Base-by-base conservation (phyloP, 2,797 vertebrate species). In the Chelonia mydas region DNA sequence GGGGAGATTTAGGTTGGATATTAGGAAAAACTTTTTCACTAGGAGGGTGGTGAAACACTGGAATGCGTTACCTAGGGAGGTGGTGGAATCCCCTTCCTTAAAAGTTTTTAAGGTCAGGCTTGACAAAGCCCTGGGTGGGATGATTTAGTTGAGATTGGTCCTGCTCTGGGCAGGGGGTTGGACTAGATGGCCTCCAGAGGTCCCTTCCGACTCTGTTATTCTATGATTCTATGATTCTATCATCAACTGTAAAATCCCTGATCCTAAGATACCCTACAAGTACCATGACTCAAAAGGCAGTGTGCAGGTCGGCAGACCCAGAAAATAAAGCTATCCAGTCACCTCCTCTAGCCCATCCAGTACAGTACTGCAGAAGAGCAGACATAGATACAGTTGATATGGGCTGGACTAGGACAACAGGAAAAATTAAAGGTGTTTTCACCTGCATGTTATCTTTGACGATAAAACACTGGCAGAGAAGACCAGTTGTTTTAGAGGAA, bases 381-480 rank as follows among this genome's bases (percentile, higher is more conserved):
- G 47, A 78, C 83, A 84, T 72, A 88, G 37, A 72, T 59, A 88
- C 88, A 94, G 79, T 94, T 72, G 77, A 90, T 92, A 85, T 47
- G 76, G 7, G 54, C 72, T 79, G 80, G 92, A 87, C 47, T 78
- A 77, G 80, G 47, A 80, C n/a, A 95, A 78, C 13, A 31, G 17
- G 17, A 91, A 79, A 95, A 88, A 92, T 41, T 78, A 82, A 57
- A 84, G 78, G 23, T 87, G n/a, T 84, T 90, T 95, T 94, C 81
- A 90, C 41, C 17, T 93, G 86, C 82, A 45, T 49, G 53, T 91
- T 96, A 93, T 72, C 33, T 90, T 94, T 91, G 54, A 88, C 94
- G 93, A 91, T 95, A 93, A 96, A 96, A 94, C 50, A 80, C 49
- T 96, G 53, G 83, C 90, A 96, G 82, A 94, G 94, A 94, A 94